phyloP scores from a whole-genome alignment of 2,797 vertebrate genomes.

The Galago senegalensis region DNA sequence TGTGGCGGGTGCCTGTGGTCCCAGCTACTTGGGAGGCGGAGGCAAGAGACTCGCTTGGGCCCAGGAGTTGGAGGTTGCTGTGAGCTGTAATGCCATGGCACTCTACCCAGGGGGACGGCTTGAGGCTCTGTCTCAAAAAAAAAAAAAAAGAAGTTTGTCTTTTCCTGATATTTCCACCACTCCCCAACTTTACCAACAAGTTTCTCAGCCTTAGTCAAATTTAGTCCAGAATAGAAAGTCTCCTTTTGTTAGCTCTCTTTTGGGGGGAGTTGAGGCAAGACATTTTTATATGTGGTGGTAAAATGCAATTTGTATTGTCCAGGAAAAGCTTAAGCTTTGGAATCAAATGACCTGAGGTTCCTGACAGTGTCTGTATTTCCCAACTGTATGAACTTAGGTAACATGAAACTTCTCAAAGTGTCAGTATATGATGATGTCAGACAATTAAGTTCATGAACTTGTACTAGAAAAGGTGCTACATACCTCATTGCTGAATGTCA shows the following conservation, averaged over 20 bases:
- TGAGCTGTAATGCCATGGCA: no score
- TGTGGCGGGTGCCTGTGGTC: no score
- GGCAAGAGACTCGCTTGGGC: no score
- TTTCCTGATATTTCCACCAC: slow-evolving; percentile 17
- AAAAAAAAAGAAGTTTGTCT: not conserved
- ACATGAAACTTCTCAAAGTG: not conserved
- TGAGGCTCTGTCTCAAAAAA: no score
- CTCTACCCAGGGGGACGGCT: no score
- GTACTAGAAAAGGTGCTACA: no score
- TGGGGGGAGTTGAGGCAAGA: not conserved
- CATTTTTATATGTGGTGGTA: slow-evolving; percentile 39
- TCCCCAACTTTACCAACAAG: slow-evolving; percentile 24
- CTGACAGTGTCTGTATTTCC: slow-evolving; percentile 14
- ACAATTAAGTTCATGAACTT: no score
- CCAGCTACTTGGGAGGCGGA: no score
- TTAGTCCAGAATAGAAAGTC: slow-evolving; percentile 31
- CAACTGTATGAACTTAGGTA: not conserved
- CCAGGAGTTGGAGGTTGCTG: no score
- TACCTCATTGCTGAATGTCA: no score
- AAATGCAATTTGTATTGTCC: slow-evolving; percentile 35
- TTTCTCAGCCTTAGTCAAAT: slow-evolving; percentile 50
- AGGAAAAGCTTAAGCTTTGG: not conserved
- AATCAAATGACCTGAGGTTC: not conserved
- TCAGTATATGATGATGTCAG: not conserved
- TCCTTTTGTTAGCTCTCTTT: slow-evolving; percentile 16